Evolutionary conservation across 1,140 invertebrate species (phyloP), one percentile per base, ranked within the genome.

Genomic region (Drosophila prosaltans): DNA sequence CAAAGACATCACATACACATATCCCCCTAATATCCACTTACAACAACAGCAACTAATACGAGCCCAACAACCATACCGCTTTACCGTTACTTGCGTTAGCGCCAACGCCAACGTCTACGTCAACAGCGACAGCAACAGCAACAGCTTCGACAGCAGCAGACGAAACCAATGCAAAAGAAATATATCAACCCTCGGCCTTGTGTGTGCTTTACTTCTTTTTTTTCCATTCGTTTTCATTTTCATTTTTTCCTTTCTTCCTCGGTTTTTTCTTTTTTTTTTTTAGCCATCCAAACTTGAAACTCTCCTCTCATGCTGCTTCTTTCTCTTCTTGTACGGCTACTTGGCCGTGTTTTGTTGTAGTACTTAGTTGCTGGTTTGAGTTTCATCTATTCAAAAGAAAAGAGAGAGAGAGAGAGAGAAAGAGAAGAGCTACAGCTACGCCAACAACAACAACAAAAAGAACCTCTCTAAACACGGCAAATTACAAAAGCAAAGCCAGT

Each of bases 181-280:
- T 86, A 86, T 89, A 89, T 88, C 83, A 88, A 88, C 83, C 83
- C 83, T 78, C 83, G 77, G 4, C 40, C 40, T 68, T 40, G 57
- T 48, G 62, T 45, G 39, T 64, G 72, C n/a, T 70, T 71, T 61
- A 51, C 26, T 51, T 51, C n/a, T 51, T 26, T 51, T 51, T 51
- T 51, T 75, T 78, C 28, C 73, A 71, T 80, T 80, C 71, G 64
- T 69, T 71, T 72, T 71, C 69, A 74, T 78, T 78, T 60, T 57
- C 21, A 41, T 61, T 67, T 67, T 65, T 39, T 67, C n/a, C 65
- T 24, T 58, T 67, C 28, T 30, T 41, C 40, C 30, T 65, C 39
- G 45, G 45, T 24, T 26, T 26, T 51, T 51, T 51, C 26, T 48
- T 48, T 48, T 24, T 26, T 26, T 7, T 45, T n/a, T 24, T 48